A percentile compares a stretch with the other conserved stretches of the same genome.
Conservation (phyloP, 2,888 invertebrate genomes). For the Nemapogon koenigi region DNA sequence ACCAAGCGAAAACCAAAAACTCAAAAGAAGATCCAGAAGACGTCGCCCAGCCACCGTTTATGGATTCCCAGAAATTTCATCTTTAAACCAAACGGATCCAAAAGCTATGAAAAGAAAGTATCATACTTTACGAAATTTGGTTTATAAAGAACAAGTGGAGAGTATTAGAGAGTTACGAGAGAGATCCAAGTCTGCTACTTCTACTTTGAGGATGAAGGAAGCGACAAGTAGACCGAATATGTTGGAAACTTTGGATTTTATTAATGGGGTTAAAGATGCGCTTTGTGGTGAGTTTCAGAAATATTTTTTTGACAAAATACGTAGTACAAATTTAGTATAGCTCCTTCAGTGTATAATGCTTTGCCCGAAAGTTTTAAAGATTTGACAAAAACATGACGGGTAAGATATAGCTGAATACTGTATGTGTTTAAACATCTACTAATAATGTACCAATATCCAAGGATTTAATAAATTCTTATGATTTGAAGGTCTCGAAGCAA, state of each 20-base stretch:
- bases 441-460: no score
- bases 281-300: slow-evolving; percentile 36
- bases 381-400: not conserved
- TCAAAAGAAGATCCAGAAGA: slow-evolving; percentile 33
- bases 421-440: no score
- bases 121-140: slow-evolving; percentile 39
- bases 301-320: not conserved
- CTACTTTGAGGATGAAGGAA: slow-evolving; percentile 45
- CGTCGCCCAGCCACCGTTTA: slow-evolving; percentile 37
- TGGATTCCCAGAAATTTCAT: slow-evolving; percentile 51
- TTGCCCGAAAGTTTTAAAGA: not conserved
- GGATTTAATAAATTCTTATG: no score
- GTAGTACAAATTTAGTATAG: not conserved
- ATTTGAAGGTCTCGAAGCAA: no score
- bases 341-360: not conserved
- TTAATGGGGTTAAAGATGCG: slow-evolving; percentile 49
- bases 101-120: slow-evolving; percentile 32
- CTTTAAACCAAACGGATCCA: slow-evolving; percentile 40
- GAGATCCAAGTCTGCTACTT: slow-evolving; percentile 50
- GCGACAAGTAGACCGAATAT: slow-evolving; percentile 45
- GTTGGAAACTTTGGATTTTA: slow-evolving; percentile 53
- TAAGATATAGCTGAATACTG: no score
- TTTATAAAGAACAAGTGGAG: slow-evolving; percentile 50
- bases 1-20: not conserved
- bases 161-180: slow-evolving; percentile 41